These are phyloP conservation scores for Dinomys branickii DNA, from an alignment of 2,113 vertebrate genomes.

Conservation along the genomic window DNA sequence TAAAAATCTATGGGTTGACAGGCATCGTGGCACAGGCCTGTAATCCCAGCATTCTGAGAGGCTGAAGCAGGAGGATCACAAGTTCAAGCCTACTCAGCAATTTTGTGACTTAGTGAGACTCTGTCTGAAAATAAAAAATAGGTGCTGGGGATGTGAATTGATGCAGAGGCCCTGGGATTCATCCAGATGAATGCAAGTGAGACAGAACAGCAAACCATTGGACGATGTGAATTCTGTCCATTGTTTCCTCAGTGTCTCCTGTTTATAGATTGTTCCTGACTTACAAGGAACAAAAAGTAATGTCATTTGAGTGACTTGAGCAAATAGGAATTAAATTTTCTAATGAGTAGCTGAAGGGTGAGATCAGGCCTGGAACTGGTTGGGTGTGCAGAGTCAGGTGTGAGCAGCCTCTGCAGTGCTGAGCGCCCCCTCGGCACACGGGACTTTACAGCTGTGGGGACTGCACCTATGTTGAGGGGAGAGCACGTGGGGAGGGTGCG, in stretches of 20 bases:
- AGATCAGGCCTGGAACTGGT: background rate
- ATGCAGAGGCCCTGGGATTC: background rate
- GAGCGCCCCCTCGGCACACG: rapidly evolving
- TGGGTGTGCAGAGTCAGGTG: background rate
- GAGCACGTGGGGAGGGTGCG: rapidly evolving
- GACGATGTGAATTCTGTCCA: background rate
- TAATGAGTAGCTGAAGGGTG: background rate
- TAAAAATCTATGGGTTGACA: background rate
- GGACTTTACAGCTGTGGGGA: rapidly evolving
- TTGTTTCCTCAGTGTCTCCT: background rate
- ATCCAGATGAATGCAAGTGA: background rate
- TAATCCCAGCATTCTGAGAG: background rate
- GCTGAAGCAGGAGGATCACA: background rate
- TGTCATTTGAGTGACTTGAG: background rate
- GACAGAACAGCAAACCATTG: background rate
- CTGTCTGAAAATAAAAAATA: background rate
- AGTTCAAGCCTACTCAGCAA: background rate
- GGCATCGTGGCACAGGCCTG: background rate
- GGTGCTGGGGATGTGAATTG: background rate
- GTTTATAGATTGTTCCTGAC: background rate
- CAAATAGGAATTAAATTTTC: background rate
- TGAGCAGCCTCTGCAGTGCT: background rate
- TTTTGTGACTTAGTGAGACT: background rate
- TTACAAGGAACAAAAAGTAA: background rate
- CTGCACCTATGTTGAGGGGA: rapidly evolving